These are phyloP conservation scores for Drosophila saltans DNA, from an alignment of 1,140 invertebrate species.

Conservation along the genomic window DNA sequence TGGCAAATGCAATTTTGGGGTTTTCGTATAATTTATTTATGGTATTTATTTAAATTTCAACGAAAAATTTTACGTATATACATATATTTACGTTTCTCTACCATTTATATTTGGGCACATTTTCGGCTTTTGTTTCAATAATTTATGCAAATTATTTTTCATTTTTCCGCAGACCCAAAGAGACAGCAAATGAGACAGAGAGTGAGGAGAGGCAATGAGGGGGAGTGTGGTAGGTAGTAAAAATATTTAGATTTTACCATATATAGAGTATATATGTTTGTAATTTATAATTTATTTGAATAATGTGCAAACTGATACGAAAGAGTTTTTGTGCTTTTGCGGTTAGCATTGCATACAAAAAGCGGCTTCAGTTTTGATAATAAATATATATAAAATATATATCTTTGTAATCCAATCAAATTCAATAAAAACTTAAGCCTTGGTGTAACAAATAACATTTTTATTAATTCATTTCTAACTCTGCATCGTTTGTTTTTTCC, in stretches of 20 bases:
- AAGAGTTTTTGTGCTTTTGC: neutral
- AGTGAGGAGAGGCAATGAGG: neutral
- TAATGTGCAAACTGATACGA: slow-evolving; percentile 11
- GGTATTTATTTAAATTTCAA: slow-evolving; percentile 49
- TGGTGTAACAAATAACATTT: no score
- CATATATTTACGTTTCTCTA: neutral
- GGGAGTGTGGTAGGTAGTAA: neutral
- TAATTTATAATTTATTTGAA: slow-evolving; percentile 18
- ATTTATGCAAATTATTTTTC: slow-evolving; percentile 69
- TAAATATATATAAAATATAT: neutral
- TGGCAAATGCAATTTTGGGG: slow-evolving; percentile 58
- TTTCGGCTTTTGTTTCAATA: slow-evolving; percentile 58
- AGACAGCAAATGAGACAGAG: neutral
- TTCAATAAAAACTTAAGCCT: no score
- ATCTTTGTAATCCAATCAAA: no score
- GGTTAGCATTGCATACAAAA: slow-evolving; percentile 11
- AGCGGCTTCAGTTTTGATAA: neutral
- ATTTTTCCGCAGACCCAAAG: slow-evolving; percentile 19
- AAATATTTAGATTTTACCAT: slow-evolving; percentile 7
- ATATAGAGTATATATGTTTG: neutral
- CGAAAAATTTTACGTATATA: slow-evolving; percentile 31
- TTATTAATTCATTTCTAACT: no score
- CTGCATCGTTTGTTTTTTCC: no score
- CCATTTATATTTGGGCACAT: slow-evolving; percentile 33
- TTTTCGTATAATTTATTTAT: slow-evolving; percentile 67